Conservation (phyloP, 2,888 invertebrate genomes). For the Pollenia labialis region DNA sequence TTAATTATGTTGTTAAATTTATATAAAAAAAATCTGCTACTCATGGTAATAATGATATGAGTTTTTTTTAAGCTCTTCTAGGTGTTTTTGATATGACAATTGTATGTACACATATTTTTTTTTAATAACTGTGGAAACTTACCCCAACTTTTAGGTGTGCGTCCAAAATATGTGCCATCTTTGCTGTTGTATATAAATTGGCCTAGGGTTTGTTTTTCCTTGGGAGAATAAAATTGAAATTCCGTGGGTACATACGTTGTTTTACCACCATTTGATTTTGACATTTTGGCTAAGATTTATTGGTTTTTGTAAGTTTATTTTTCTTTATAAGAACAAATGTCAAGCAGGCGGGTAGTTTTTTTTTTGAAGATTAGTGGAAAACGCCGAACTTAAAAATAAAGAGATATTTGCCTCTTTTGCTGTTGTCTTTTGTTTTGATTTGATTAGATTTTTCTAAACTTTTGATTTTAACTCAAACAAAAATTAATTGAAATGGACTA, state of each 20-base stretch:
- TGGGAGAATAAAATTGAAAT: constrained; percentile 80
- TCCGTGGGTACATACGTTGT: constrained; percentile 72
- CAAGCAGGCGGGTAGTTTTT: constrained; percentile 26
- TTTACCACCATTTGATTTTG: constrained; percentile 80
- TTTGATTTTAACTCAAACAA: constrained; percentile 51
- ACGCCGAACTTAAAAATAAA: neutral
- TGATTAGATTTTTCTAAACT: constrained; percentile 33
- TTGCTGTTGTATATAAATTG: constrained; percentile 80
- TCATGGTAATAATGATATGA: constrained; percentile 1
- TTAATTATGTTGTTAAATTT: neutral
- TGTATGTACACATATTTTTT: neutral
- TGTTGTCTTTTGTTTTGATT: constrained; percentile 46
- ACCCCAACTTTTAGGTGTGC: constrained; percentile 83
- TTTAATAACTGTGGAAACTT: constrained; percentile 74
- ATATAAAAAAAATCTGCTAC: neutral
- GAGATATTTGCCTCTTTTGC: constrained; percentile 13
- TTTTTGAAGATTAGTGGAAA: constrained; percentile 7
- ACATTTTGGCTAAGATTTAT: constrained; percentile 76
- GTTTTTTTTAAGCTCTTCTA: neutral
- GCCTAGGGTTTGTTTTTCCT: constrained; percentile 77
- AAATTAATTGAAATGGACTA: constrained; percentile 62
- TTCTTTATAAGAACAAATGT: constrained; percentile 43
- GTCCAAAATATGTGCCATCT: constrained; percentile 80
- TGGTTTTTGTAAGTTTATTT: constrained; percentile 21
- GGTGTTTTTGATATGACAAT: neutral